Evolutionary conservation across 1,140 invertebrate species (phyloP), one percentile per base, ranked within the genome.

Genomic region (Saxidomus purpurata): DNA sequence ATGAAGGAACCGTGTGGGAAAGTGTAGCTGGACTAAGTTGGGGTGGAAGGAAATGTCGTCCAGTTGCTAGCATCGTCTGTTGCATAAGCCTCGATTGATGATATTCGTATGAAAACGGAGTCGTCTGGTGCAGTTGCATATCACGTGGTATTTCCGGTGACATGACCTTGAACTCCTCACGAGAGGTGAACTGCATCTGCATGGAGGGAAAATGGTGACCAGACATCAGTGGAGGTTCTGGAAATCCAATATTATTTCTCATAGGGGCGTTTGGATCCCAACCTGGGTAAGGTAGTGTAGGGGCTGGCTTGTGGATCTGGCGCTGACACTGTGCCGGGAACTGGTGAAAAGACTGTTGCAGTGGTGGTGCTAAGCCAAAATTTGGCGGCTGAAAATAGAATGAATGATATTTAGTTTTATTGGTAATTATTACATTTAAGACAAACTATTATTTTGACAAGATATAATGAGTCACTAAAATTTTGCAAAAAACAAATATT

Each of bases 41-140:
- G 0, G 82, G 81, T 6, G 67, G 61, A 25, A 71, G 47, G 28
- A 89, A 82, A 43, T 83, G 67, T 28, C 63, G 63, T 31, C 90
- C 86, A 22, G 85, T 71, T 19, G 90, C 87, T 55, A 91, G 11
- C n/a, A 91, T 63, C 6, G 69, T 91, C 36, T 91, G 90, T 25
- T 91, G 90, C 52, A 87, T 74, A n/a, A 91, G 74, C 43, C 86
- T 52, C 0, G 90, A 61, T 38, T 91, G 90, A 49, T 91, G 90
- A 34, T 89, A 80, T 47, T 91, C 90, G 81, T 91, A 91, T n/a
- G 87, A 89, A 43, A 91, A 89, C 25, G 82, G 61, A 3, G 43
- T 31, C 9, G 34, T 40, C 25, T 49, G 52, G 25, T 49, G 82
- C 4, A 69, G 15, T 1, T 38, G 76, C 22, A 59, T 25, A 13